Conservation (phyloP, 2,888 invertebrate species). For the Drosophila borborema region DNA sequence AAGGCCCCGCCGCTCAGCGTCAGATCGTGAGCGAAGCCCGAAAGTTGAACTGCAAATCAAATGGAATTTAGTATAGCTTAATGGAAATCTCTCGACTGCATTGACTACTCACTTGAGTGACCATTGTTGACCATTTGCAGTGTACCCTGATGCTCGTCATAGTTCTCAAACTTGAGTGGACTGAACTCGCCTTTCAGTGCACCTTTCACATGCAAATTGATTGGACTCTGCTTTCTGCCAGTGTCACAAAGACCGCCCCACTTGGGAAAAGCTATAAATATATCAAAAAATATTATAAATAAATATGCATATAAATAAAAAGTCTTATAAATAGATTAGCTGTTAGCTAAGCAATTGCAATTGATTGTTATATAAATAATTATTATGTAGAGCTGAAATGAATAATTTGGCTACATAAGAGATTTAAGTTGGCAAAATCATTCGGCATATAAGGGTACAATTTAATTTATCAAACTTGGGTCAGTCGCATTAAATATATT, state of each 20-base stretch:
- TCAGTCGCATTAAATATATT: background rate
- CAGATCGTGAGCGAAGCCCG: conserved; percentile 72
- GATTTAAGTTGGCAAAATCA: background rate
- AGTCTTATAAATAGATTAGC: background rate
- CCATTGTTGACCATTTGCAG: conserved; percentile 83
- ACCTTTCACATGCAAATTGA: conserved; percentile 88
- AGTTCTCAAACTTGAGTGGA: conserved; percentile 77
- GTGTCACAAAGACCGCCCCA: conserved; percentile 89
- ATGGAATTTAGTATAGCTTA: background rate
- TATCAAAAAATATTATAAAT: background rate
- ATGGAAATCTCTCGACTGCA: background rate
- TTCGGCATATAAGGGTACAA: background rate
- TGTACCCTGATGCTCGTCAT: conserved; percentile 74
- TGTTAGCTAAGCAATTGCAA: background rate
- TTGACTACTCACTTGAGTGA: conserved; percentile 78
- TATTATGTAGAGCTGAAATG: background rate
- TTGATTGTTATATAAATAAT: background rate
- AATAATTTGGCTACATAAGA: background rate
- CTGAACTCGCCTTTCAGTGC: conserved; percentile 85
- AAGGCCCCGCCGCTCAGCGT: conserved; percentile 86
- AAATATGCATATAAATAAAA: background rate
- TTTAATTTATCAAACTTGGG: background rate
- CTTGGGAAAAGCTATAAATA: conserved; percentile 81
- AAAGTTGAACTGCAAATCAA: conserved; percentile 73
- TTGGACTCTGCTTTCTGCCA: conserved; percentile 91